Base-by-base conservation (phyloP, 2,888 invertebrate species). In the Pheosia gnoma region DNA sequence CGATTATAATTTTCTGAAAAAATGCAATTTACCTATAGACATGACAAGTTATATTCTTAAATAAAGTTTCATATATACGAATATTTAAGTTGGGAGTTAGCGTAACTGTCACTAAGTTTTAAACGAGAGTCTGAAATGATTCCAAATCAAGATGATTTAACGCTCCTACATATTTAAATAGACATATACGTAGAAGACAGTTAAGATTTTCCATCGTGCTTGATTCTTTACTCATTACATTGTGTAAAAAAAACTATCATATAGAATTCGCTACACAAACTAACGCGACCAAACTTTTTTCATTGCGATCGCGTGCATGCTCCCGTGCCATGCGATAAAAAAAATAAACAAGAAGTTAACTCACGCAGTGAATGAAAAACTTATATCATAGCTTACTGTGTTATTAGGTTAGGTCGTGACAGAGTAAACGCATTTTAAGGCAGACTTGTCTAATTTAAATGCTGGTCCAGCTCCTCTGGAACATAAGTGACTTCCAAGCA, bases 301-400 rank as follows among this genome's bases (percentile, higher is more conserved):
- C 70, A 74, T 74, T 74, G 63, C 58, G 47, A 70, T 74, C 66
- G 74, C 75, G 72, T 74, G 74, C 60, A 64, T 68, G 64, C 58
- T 68, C 72, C 64, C 70, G 67, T 68, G 72, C 60, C 57, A 54
- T 65, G 54, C 66, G 57, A 65, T 68, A 70, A 74, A 74, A 73
- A 74, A 73, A 74, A 65, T 62, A 74, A 72, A 74, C 41, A 59
- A 51, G 61, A 62, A 54, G 37, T 59, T 49, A 56, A 39, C 60
- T 47, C 66, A 70, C 65, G 62, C 66, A 63, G 59, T 67, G 61
- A 67, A 68, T 57, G 36, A 57, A 49, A 57, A 60, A 57, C 58
- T 39, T 66, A 61, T 71, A 61, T 66, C 64, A 66, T 59, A 65
- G 55, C 47, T 38, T 41, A 9, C 45, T 47, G 56, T 59, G 62